Base-by-base conservation (phyloP, 2,113 vertebrate species). In the Reinhardtius hippoglossoides region DNA sequence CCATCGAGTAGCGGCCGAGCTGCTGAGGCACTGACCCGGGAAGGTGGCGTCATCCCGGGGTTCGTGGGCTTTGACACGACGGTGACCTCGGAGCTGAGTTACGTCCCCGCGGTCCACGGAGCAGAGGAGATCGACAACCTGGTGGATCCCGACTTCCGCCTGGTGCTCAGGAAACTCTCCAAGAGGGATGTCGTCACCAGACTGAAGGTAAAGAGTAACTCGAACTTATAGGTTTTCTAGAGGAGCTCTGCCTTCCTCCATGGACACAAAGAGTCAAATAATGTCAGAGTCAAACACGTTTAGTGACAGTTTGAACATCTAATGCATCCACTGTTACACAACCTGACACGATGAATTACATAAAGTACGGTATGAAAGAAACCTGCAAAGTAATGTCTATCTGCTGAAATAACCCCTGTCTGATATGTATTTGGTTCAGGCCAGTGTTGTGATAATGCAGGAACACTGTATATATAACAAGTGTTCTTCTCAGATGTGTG, bases 101-200 rank as follows among this genome's bases (percentile, higher is more conserved):
- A 99, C 9, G 96, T 99, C 44, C 97, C 98, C 60, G 98, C 97
- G 20, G 89, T 98, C 52, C 96, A 98, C 75, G 98, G 98, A 5
- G 96, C 96, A 2, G 98, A 99, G 82, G 97, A 99, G 86, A 96
- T 98, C n/a, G 97, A 99, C 87, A 96, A 88, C 81, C 95, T 97
- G 14, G 97, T 99, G 1, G 98, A 99, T 91, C 96, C 97, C 21
- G 98, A 99, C 79, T 99, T 99, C 82, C 96, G 97, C 52, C 94
- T 99, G 93, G 97, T 99, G 74, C 94, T 99, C 15, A 90, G 97
- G 63, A 99, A 99, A 82, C 94, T 99, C 23, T 98, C 97, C 1
- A 99, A 99, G 89, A 96, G 96, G 80, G 98, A 99, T 86, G 83
- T 95, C 42, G 97, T 95, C 23, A 99, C 98, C 58, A 97, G 97